Evolutionary conservation across 2,888 invertebrate species (phyloP).

Genomic region (Cephus runcator): DNA sequence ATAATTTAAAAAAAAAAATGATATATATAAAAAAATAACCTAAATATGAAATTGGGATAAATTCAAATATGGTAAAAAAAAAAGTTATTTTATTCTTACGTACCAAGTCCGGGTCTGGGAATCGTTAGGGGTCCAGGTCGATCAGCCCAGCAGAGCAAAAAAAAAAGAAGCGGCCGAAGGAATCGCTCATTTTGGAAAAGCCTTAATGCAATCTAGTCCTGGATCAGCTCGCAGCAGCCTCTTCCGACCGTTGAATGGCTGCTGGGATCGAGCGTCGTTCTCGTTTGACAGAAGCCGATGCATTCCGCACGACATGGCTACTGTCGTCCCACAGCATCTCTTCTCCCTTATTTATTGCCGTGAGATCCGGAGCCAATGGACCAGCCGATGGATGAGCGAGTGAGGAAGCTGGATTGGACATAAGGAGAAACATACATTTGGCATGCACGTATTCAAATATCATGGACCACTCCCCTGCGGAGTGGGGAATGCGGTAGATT

Average conservation of each 20-base stretch:
- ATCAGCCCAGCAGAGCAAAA: not conserved
- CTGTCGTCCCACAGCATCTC: constrained; percentile 51
- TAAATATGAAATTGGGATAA: no score
- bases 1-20: not conserved
- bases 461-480: constrained; percentile 33
- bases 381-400: constrained; percentile 30
- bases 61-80: not conserved
- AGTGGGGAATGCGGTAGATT: not conserved
- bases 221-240: constrained; percentile 43
- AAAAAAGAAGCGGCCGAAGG: constrained; percentile 12
- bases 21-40: no score
- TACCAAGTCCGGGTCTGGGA: constrained; percentile 43
- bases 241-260: constrained; percentile 34
- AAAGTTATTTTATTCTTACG: not conserved
- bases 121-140: constrained; percentile 40
- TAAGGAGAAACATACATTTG: constrained; percentile 41
- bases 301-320: constrained; percentile 60
- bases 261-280: constrained; percentile 25
- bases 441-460: constrained; percentile 60
- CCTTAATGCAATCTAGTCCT: constrained; percentile 58
- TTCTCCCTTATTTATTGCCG: constrained; percentile 60
- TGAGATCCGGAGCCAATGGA: constrained; percentile 46
- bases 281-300: constrained; percentile 62
- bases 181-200: constrained; percentile 60
- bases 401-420: constrained; percentile 14